Evolutionary conservation across 2,797 vertebrate genomes (phyloP), one percentile per base, ranked within the genome.

Genomic region (Euphonia xanthogaster): DNA sequence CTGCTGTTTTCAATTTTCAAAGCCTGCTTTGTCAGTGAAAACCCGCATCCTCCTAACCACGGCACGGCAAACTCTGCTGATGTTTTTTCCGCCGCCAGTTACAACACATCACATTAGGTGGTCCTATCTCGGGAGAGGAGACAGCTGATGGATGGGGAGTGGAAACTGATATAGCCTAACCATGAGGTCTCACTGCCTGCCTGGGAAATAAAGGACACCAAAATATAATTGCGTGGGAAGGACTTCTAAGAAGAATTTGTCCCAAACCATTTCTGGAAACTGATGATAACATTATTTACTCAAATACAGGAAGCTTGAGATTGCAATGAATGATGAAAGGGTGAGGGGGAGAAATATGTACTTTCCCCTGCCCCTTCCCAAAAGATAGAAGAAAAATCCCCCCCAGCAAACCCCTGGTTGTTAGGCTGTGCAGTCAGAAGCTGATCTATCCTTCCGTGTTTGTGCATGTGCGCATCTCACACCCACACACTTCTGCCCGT

Each of bases 201-300:
- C 83, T 96, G 90, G 95, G 95, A 97, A 97, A 97, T 92, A 91
- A 91, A 77, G 63, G 76, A 88, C 74, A 96, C 72, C 51, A 18
- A 97, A 97, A 96, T 95, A 96, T 40, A 96, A 97, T 96, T 85
- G 92, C 28, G 91, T 97, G 95, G 95, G 96, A 97, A 97, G 94
- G 78, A 70, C 88, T 98, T 98, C 97, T 95, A 96, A 98, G 97
- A 96, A 97, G 96, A 97, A 94, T 92, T 95, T 93, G 95, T 96
- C 91, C 83, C 90, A 96, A 93, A 90, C 81, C 90, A 75, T 96
- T 97, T 97, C 96, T 97, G 93, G 94, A 97, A 98, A 97, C 65
- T 95, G 91, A 97, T 96, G 97, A 97, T 97, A 97, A 96, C 93
- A 92, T 95, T 96, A 98, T 97, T 97, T 97, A 96, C 96, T 96